A percentile compares a stretch with the other conserved stretches of the same genome.
These are phyloP conservation scores for Hyperopisus bebe DNA, from an alignment of 2,113 vertebrate genomes.

Conservation along the genomic window DNA sequence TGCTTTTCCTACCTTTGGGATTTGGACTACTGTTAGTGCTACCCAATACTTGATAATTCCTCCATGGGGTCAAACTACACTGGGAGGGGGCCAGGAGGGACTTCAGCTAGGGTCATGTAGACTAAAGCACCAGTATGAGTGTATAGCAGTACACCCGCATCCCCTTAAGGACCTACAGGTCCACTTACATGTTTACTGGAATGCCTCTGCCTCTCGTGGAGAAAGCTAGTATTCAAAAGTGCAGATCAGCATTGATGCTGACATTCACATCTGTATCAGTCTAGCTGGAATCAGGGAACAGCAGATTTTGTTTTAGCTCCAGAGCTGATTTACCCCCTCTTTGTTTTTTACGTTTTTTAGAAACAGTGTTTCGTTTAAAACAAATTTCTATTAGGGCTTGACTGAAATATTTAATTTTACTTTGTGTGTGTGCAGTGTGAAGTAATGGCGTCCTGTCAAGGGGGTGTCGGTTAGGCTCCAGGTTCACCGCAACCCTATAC, in stretches of 20 bases:
- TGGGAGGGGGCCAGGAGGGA: not conserved
- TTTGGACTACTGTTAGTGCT: not conserved
- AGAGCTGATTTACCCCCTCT: not conserved
- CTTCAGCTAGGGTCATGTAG: not conserved
- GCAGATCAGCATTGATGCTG: not conserved
- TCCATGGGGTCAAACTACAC: not conserved
- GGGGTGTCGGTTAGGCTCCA: not conserved
- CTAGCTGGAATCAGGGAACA: not conserved
- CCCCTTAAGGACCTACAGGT: not conserved
- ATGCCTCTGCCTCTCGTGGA: not conserved
- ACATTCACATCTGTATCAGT: not conserved
- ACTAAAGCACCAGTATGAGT: not conserved
- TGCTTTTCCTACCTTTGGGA: not conserved
- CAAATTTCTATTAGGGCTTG: not conserved
- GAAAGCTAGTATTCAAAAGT: not conserved
- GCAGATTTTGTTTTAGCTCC: not conserved
- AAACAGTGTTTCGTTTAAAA: not conserved
- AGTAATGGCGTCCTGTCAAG: not conserved
- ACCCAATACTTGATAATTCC: not conserved
- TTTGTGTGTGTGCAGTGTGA: not conserved
- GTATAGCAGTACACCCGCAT: not conserved
- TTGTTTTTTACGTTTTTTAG: not conserved
- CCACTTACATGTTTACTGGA: not conserved
- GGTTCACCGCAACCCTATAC: not conserved
- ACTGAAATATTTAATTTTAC: not conserved